Evolutionary conservation across 1,140 invertebrate species (phyloP), one percentile per base, ranked within the genome.

Genomic region (Phthorimaea operculella): DNA sequence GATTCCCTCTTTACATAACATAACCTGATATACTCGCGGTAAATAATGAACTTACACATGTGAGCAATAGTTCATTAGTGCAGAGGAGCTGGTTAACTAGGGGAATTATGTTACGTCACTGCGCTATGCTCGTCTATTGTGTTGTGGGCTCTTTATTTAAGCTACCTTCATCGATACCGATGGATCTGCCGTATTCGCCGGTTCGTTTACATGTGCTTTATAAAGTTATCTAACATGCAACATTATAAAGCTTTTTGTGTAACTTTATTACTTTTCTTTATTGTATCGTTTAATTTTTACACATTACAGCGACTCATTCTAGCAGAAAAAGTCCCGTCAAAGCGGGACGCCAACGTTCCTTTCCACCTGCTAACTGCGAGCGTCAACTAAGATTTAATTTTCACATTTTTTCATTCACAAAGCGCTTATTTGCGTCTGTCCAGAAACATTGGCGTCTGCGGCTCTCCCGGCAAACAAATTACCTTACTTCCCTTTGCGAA

Each of bases 391-490:
- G 44, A 47, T 47, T 47, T 47, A 47, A 47, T 47, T 14, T 47
- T 16, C 44, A 39, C 44, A 47, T 16, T 47, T 47, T 47, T 47
- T 47, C 44, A 11, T 47, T 47, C n/a, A 47, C 44, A 47, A 47
- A 47, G 44, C 15, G 15, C 44, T 16, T 47, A 47, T 47, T 47
- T 15, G 34, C 1, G 61, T 64, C 57, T 52, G 61, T 72, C 67
- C 59, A 52, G 58, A 54, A 60, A 59, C 51, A 57, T 62, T 49
- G 59, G 54, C 44, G 52, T 51, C 52, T 55, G 68, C 66, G 72
- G 66, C 62, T 63, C 67, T 63, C 59, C 68, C 72, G 72, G 71
- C 76, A 78, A 78, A 78, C 70, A 74, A 78, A 78, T 78, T 78
- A 76, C 72, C 70, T 76, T 70, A 49, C 56, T 62, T 58, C 69